These are phyloP conservation scores for Hypsibius dujardini DNA, from an alignment of 1,140 invertebrate species.

Conservation along the genomic window DNA sequence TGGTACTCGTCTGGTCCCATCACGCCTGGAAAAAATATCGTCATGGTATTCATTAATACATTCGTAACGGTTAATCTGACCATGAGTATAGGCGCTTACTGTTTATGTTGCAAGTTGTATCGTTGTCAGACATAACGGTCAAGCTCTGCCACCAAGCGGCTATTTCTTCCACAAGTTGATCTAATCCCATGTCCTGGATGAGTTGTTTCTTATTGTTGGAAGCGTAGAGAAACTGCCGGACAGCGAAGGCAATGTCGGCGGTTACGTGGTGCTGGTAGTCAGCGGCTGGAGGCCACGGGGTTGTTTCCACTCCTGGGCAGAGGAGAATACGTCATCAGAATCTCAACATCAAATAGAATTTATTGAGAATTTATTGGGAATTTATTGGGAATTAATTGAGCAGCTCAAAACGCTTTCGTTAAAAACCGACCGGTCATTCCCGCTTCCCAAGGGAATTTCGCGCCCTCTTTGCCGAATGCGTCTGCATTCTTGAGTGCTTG, in stretches of 20 bases:
- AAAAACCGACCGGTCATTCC: conserved; percentile 27
- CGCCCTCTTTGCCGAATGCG: conserved; percentile 29
- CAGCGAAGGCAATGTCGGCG: conserved; percentile 34
- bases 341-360: conserved; percentile 25
- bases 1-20: conserved; percentile 33
- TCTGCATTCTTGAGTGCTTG: conserved; percentile 30
- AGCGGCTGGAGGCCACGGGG: conserved; percentile 24
- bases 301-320: conserved; percentile 28
- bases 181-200: conserved; percentile 22
- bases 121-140: not conserved
- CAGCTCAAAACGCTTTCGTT: conserved; percentile 24
- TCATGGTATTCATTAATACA: not conserved
- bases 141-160: conserved; percentile 33
- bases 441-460: conserved; percentile 36
- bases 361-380: conserved; percentile 27
- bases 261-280: conserved; percentile 33
- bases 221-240: conserved; percentile 32
- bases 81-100: conserved; percentile 6
- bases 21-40: conserved; percentile 28
- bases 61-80: not conserved
- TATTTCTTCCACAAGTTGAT: conserved; percentile 29
- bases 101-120: not conserved
- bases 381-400: conserved; percentile 11
- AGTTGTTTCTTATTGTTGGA: conserved; percentile 28
- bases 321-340: conserved; percentile 13